Evolutionary conservation across 30 jellyfish, hydroid and myxozoan species (phyloP).

Genomic region (Aurelia aurita complex sp. Pacific): DNA sequence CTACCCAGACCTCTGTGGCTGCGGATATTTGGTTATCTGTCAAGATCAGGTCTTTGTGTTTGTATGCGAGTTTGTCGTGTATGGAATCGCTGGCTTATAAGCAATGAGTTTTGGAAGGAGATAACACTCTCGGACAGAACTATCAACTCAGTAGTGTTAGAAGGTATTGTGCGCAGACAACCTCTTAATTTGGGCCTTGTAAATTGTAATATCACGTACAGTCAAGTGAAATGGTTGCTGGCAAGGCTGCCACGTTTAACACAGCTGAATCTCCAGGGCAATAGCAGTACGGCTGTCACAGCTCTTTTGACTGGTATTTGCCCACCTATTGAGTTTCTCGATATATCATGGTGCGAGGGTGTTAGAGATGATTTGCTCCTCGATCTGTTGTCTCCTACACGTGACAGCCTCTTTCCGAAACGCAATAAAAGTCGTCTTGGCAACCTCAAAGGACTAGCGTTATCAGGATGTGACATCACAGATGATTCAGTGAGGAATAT

Average conservation of each 20-base stretch:
- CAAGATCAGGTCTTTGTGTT: conserved; percentile 43
- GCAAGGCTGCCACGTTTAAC: conserved; percentile 78
- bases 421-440: conserved; percentile 61
- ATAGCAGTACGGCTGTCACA: conserved; percentile 74
- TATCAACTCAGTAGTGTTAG: conserved; percentile 54
- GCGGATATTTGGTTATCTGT: conserved; percentile 65
- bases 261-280: conserved; percentile 57
- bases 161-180: conserved; percentile 90
- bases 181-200: conserved; percentile 62
- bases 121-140: conserved; percentile 39
- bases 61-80: conserved; percentile 97
- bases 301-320: conserved; percentile 65
- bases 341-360: conserved; percentile 87
- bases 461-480: conserved; percentile 86
- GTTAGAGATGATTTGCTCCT: conserved; percentile 63
- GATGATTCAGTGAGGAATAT: conserved; percentile 66
- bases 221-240: conserved; percentile 81
- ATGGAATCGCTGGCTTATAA: conserved; percentile 94
- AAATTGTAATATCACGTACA: conserved; percentile 62
- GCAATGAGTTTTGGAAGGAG: conserved; percentile 57
- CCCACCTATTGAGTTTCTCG: conserved; percentile 62
- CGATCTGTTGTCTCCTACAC: conserved; percentile 61
- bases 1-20: conserved; percentile 69
- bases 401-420: conserved; percentile 14
- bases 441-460: conserved; percentile 38